These are phyloP conservation scores for Procambarus virginalis DNA, from an alignment of 1,140 invertebrate genomes.

Conservation along the genomic window DNA sequence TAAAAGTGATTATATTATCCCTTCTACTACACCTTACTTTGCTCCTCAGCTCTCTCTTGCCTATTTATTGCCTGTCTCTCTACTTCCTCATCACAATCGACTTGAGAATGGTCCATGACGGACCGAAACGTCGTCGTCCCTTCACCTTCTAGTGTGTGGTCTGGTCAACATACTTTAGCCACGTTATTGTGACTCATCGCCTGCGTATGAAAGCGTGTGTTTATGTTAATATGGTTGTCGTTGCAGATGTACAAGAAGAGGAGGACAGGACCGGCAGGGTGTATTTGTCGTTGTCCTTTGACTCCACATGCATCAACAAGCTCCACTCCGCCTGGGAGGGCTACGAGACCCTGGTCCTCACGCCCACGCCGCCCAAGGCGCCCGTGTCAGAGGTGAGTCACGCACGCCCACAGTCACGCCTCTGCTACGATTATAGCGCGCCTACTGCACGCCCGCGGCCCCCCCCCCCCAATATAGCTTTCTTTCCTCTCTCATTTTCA, in stretches of 20 bases:
- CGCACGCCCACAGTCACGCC: background rate
- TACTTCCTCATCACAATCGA: too few relatives aligned
- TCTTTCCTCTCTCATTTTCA: background rate
- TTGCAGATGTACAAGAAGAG: conserved; percentile 79
- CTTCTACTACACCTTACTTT: too few relatives aligned
- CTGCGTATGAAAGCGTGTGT: too few relatives aligned
- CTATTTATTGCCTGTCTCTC: too few relatives aligned
- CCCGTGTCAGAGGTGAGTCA: conserved; percentile 35
- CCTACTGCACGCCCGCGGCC: background rate
- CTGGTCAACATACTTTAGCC: too few relatives aligned
- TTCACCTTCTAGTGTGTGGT: too few relatives aligned
- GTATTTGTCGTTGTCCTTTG: conserved; percentile 80
- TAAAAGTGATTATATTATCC: too few relatives aligned
- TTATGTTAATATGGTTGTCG: background rate
- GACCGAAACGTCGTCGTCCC: too few relatives aligned
- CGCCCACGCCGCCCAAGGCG: conserved; percentile 26
- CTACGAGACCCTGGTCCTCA: conserved; percentile 79
- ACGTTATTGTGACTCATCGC: too few relatives aligned
- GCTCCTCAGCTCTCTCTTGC: too few relatives aligned
- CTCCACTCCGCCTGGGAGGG: conserved; percentile 78
- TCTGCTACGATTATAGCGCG: too few relatives aligned
- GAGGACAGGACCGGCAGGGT: conserved; percentile 76
- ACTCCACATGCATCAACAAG: conserved; percentile 80
- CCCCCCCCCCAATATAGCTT: background rate
- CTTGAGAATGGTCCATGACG: too few relatives aligned